These are phyloP conservation scores for Rhynchonema sp. DNA, from an alignment of 2,888 invertebrate genomes.

Conservation along the genomic window DNA sequence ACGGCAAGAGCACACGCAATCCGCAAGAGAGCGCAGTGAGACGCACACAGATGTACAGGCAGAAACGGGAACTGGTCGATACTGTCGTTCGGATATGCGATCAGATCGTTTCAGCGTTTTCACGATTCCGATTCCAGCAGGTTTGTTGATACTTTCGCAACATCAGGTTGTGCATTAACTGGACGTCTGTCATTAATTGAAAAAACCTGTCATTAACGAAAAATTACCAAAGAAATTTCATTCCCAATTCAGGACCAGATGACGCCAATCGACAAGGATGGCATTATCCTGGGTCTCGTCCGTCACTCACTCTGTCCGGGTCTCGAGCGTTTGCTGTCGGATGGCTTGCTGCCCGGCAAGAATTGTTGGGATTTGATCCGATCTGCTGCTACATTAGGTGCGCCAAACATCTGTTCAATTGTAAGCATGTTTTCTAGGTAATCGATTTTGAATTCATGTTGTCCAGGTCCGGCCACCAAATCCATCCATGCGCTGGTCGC, in stretches of 20 bases:
- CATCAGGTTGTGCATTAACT: not conserved
- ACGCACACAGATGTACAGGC: not conserved
- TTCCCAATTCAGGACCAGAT: not conserved
- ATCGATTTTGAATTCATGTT: not conserved
- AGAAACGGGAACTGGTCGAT: not conserved
- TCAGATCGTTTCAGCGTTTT: not conserved
- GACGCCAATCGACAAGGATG: not conserved
- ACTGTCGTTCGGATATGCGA: not conserved
- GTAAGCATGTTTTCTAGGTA: not conserved
- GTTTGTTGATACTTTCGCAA: not conserved
- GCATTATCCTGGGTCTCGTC: not conserved
- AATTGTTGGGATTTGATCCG: conserved; percentile 71
- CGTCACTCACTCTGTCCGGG: conserved; percentile 49
- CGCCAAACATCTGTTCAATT: too few species aligned
- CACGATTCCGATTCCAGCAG: not conserved
- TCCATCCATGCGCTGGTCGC: conserved; percentile 61
- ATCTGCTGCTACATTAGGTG: conserved; percentile 59
- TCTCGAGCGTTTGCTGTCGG: conserved; percentile 58
- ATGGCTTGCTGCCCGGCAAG: conserved; percentile 66
- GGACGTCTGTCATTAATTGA: not conserved
- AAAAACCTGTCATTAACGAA: not conserved
- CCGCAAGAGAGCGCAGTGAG: not conserved
- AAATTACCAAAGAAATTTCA: not conserved
- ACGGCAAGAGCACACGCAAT: too few species aligned
- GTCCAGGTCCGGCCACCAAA: conserved; percentile 53